phyloP scores from a whole-genome alignment of 2,797 vertebrate species.

The Borostomias antarcticus region DNA sequence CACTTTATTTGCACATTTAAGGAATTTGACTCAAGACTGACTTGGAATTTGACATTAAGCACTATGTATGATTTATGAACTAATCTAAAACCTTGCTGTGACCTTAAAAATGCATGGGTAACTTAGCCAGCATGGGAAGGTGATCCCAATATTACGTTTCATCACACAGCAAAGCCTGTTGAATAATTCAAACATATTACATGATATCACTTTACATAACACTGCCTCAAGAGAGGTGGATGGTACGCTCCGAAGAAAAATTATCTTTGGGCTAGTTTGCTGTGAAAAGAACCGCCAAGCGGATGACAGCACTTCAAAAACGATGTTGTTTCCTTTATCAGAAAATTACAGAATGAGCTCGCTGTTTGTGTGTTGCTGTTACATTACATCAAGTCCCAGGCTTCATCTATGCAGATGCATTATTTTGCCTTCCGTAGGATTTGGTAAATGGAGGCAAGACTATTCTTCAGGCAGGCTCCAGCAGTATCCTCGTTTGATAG shows the following conservation, averaged over 20 bases:
- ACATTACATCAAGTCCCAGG: conserved; percentile 29
- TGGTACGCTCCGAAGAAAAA: conserved; percentile 18
- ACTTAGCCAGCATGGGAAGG: conserved; percentile 4
- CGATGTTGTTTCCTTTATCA: conserved; percentile 22
- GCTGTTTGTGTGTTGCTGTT: conserved; percentile 35
- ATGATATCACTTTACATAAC: conserved; percentile 32
- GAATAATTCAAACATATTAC: conserved; percentile 46
- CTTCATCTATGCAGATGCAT: conserved; percentile 61
- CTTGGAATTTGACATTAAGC: too few species aligned
- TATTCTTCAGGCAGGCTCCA: conserved; percentile 32
- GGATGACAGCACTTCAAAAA: conserved; percentile 22
- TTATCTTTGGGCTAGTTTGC: conserved; percentile 9
- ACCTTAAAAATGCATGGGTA: not conserved
- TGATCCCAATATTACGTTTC: conserved; percentile 17
- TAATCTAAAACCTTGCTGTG: too few species aligned
- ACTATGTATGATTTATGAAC: too few species aligned
- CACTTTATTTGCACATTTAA: too few species aligned
- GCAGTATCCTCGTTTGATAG: conserved; percentile 18
- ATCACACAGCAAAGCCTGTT: conserved; percentile 34
- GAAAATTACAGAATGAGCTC: conserved; percentile 10
- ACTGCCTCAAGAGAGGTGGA: conserved; percentile 29
- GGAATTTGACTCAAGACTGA: too few species aligned
- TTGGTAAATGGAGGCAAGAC: conserved; percentile 38
- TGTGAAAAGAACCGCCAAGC: conserved; percentile 11
- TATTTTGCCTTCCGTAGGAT: too few species aligned